Base-by-base conservation (phyloP, 2,888 invertebrate species). In the Entomobrya proxima region DNA sequence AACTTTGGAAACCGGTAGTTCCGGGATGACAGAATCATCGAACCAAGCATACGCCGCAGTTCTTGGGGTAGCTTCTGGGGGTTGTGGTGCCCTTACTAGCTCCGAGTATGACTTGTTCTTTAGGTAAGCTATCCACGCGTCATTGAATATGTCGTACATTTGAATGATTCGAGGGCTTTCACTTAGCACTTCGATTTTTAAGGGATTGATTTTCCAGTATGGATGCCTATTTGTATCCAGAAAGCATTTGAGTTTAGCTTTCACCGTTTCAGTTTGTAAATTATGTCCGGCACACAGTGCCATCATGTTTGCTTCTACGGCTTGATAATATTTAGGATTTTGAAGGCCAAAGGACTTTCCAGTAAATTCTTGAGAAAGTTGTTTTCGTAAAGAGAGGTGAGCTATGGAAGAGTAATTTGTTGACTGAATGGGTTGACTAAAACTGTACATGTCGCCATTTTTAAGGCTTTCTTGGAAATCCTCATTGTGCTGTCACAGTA, bases 41-140 rank as follows among this genome's bases (percentile, higher is more conserved):
- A 90, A 86, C 89, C 90, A 90, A 11, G 89, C 88, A 69, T 90
- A 90, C 5, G 88, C 86, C 5, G 89, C 90, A 0, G 89, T 89
- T 55, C 89, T 40, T 13, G 88, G 89, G 6, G 88, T 89, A 9
- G 88, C 88, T 69, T 77, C 84, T 3, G 81, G 84, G 7, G 80
- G 13, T 3, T 86, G 76, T 1, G 90, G 89, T 0, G 89, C 88
- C 44, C 87, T 74, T 78, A 89, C 86, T 44, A 90, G 40, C 24
- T 55, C 76, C 0, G 88, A 72, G 55, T 75, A 80, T 0, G 89
- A 86, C 24, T 81, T 37, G 5, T 44, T 64, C 44, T 87, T 88
- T 15, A 89, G 75, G 24, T 89, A 77, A 0, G 74, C 13, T 32
- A 89, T 88, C 88, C 88, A 89, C 5, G 82, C 67, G 27, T 88